Evolutionary conservation across 2,888 invertebrate genomes (phyloP).

Genomic region (Yponomeuta evonymella): DNA sequence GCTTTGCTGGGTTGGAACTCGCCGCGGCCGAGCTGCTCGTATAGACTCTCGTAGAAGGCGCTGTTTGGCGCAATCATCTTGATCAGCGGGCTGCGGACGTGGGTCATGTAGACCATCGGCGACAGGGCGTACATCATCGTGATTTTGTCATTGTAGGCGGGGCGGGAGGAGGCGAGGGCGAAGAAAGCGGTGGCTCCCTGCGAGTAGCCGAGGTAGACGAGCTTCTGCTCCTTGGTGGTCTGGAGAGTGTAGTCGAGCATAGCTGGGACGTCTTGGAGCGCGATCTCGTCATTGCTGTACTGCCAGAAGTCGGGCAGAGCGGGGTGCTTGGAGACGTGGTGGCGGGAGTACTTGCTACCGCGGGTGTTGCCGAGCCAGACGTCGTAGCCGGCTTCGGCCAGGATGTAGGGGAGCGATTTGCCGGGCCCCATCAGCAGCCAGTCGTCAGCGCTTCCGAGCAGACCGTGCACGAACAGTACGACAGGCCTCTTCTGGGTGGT

Average conservation of each 20-base stretch:
- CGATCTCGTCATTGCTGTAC: constrained; percentile 63
- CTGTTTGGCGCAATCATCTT: constrained; percentile 57
- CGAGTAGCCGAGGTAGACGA: constrained; percentile 58
- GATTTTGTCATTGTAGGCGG: constrained; percentile 59
- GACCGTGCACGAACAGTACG: constrained; percentile 78
- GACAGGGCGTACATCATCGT: constrained; percentile 57
- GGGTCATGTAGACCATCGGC: constrained; percentile 62
- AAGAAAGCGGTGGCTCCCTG: constrained; percentile 56
- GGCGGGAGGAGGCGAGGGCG: constrained; percentile 47
- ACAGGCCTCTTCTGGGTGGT: constrained; percentile 45
- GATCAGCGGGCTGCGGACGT: constrained; percentile 58
- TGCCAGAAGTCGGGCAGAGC: constrained; percentile 59
- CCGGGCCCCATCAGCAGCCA: constrained; percentile 81
- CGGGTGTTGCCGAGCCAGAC: constrained; percentile 67
- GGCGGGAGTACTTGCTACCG: constrained; percentile 56
- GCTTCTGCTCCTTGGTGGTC: constrained; percentile 45
- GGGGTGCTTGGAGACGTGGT: constrained; percentile 54
- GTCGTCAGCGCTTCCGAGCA: constrained; percentile 80
- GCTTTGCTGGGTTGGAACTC: constrained; percentile 49
- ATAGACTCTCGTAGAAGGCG: constrained; percentile 39
- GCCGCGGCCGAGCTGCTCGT: constrained; percentile 42
- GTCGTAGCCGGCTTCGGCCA: constrained; percentile 60
- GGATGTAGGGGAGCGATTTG: constrained; percentile 60
- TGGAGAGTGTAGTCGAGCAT: constrained; percentile 61
- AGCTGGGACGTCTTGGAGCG: constrained; percentile 57